Evolutionary conservation across 2,888 invertebrate genomes (phyloP).

Genomic region (Diploptera punctata): DNA sequence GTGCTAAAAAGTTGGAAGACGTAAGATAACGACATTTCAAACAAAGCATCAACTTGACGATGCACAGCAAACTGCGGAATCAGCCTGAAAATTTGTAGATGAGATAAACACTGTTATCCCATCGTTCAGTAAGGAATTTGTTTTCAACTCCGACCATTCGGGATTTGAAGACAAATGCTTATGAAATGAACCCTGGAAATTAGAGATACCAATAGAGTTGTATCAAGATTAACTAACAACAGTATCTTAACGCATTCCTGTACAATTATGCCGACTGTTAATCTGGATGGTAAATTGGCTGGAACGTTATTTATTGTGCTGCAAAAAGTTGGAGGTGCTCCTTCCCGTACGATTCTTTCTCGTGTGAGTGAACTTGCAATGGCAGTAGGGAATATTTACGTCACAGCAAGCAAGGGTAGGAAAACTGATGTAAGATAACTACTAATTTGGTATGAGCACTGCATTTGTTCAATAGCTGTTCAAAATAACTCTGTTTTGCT

Average conservation of each 20-base stretch:
- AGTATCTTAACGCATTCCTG: constrained; percentile 7
- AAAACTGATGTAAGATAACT: neutral
- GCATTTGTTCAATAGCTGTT: no score
- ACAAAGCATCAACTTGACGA: no score
- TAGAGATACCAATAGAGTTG: neutral
- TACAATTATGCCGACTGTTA: constrained; percentile 10
- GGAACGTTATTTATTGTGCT: no score
- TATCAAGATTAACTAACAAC: no score
- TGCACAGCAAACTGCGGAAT: neutral
- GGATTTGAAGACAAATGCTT: neutral
- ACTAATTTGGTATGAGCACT: neutral
- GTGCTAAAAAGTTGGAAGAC: constrained; percentile 2
- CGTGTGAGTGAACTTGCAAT: neutral
- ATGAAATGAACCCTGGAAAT: neutral
- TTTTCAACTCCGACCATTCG: neutral
- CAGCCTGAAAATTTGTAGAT: constrained; percentile 4
- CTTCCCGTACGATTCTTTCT: no score
- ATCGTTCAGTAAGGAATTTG: no score
- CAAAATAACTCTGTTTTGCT: neutral
- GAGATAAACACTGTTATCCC: constrained; percentile 1
- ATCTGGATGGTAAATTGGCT: no score
- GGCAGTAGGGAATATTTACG: neutral
- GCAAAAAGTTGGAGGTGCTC: no score
- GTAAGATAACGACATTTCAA: constrained; percentile 1
- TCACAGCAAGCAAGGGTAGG: neutral